Evolutionary conservation across 2,797 vertebrate species (phyloP), one percentile per base, ranked within the genome.

Genomic region (Pteronotus mesoamericanus): DNA sequence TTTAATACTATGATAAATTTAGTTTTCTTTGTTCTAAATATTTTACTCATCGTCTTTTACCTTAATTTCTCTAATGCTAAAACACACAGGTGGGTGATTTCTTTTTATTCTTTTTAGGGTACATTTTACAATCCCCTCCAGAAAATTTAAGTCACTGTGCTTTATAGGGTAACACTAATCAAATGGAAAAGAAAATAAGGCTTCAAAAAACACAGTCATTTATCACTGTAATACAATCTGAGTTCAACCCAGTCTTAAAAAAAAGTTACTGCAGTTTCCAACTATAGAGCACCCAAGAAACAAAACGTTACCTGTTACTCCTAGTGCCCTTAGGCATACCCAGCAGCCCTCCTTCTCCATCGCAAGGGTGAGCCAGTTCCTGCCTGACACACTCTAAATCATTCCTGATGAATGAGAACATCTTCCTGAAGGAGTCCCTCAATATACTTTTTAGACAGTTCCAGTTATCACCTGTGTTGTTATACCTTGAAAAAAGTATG

Each of bases 141-240:
- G 80, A 89, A 71, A 42, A 68, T 89, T 91, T 57, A 75, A 68
- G 59, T 89, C 37, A 82, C 22, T 85, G 39, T 44, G 71, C 34
- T 78, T 37, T 77, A 29, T 21, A 79, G 12, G 12, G n/a, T 55
- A 77, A 42, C 71, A 75, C n/a, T 89, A 90, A 95, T 48, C 85
- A 94, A 93, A 85, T 12, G 39, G 44, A 64, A 89, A 94, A 83
- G n/a, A 22, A 5, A 32, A 12, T 19, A 48, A 69, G 59, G 18
- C 4, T n/a, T 77, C 87, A 95, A 95, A 95, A 53, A 92, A 83
- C 82, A 95, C 59, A 94, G 69, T 85, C 55, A 29, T 96, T 96
- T 95, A 90, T 96, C 69, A 53, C 84, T 77, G 3, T 55, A 82
- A 95, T 64, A 88, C 21, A 96, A 74, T 92, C 95, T 53, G 85